Conservation (phyloP, 2,888 invertebrate species). For the Tyria jacobaeae region DNA sequence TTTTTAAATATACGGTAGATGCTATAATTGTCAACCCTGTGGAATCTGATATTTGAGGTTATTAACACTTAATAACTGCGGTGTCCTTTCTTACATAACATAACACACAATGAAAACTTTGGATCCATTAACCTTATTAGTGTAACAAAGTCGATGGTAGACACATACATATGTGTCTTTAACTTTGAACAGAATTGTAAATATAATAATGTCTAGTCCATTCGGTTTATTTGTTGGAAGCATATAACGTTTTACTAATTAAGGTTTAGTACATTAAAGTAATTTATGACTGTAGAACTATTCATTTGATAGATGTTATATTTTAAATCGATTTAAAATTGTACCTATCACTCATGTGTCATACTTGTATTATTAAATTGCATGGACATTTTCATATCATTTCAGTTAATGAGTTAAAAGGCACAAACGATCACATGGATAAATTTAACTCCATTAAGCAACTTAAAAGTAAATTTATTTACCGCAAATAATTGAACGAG, state of each 20-base stretch:
- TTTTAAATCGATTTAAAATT: constrained; percentile 3
- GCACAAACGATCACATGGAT: neutral
- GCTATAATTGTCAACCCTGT: constrained; percentile 16
- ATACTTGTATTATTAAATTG: constrained; percentile 2
- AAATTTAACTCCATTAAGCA: neutral
- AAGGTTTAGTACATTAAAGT: constrained; percentile 9
- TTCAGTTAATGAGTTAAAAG: constrained; percentile 1
- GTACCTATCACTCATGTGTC: neutral
- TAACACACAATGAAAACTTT: constrained; percentile 18
- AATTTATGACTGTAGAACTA: constrained; percentile 12
- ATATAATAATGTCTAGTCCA: constrained; percentile 1
- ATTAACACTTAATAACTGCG: constrained; percentile 22
- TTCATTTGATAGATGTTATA: neutral
- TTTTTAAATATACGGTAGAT: constrained; percentile 28
- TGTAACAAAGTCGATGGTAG: constrained; percentile 12
- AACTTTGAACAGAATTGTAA: constrained; percentile 10
- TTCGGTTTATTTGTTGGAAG: constrained; percentile 6
- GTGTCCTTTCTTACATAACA: constrained; percentile 13
- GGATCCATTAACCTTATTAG: constrained; percentile 30
- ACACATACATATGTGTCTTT: neutral
- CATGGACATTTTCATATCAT: neutral
- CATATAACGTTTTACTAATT: constrained; percentile 9
- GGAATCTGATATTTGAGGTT: constrained; percentile 2
- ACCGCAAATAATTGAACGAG: constrained; percentile 13
- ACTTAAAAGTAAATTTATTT: constrained; percentile 15